These are phyloP conservation scores for Spinibarbus caldwelli DNA, from an alignment of 2,797 vertebrate genomes.

Conservation along the genomic window DNA sequence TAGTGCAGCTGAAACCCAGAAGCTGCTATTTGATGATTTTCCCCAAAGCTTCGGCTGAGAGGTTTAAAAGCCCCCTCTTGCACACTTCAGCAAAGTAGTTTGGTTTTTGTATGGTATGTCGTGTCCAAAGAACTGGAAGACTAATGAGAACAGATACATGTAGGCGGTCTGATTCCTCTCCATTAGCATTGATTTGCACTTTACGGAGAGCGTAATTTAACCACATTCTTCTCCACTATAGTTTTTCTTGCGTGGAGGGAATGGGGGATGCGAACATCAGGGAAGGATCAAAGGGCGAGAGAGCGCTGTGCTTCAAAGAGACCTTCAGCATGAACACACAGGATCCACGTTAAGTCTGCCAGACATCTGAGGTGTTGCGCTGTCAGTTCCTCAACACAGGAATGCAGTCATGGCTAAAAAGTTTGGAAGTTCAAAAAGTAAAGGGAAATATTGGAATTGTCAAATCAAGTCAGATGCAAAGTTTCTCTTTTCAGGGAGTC, in stretches of 20 bases:
- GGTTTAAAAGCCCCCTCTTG: slow-evolving; percentile 12
- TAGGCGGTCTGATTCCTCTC: slow-evolving; percentile 42
- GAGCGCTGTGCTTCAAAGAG: slow-evolving; percentile 26
- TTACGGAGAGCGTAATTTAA: slow-evolving; percentile 44
- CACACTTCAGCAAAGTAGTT: slow-evolving; percentile 34
- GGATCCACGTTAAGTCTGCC: background rate
- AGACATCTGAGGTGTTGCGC: slow-evolving; percentile 42
- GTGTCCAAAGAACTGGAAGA: slow-evolving; percentile 12
- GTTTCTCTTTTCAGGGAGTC: slow-evolving; percentile 9
- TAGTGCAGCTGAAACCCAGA: background rate
- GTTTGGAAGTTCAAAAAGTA: slow-evolving; percentile 17
- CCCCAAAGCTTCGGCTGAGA: slow-evolving; percentile 10
- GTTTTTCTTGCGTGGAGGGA: background rate
- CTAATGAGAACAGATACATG: slow-evolving; percentile 32
- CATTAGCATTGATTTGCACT: slow-evolving; percentile 49
- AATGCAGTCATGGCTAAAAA: background rate
- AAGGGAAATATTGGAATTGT: slow-evolving; percentile 1
- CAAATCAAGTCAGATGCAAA: background rate
- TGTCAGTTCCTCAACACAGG: slow-evolving; percentile 26
- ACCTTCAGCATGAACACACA: slow-evolving; percentile 11
- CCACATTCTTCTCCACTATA: background rate
- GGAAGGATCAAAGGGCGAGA: slow-evolving; percentile 19
- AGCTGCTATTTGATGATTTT: slow-evolving; percentile 6
- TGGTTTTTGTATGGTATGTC: slow-evolving; percentile 12
- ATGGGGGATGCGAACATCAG: background rate